These are phyloP conservation scores for Gastrophryne carolinensis DNA, from an alignment of 2,797 vertebrate species.

Conservation along the genomic window DNA sequence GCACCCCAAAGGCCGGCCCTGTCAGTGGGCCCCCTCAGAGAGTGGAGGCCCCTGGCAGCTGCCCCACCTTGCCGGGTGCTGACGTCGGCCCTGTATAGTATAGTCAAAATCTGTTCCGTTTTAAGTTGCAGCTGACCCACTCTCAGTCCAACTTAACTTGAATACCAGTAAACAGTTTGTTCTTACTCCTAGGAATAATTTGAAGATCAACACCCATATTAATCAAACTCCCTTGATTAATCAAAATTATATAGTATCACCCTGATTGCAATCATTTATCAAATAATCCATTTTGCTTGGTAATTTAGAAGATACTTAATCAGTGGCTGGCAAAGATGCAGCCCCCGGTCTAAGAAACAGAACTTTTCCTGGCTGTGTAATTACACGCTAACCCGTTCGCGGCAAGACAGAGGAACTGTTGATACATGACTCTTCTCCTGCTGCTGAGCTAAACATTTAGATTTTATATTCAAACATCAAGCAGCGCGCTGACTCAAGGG, in stretches of 20 bases:
- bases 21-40: too few species aligned
- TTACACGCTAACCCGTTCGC: slow-evolving; percentile 28
- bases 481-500: not conserved
- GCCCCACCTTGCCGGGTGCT: too few species aligned
- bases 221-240: slow-evolving; percentile 73
- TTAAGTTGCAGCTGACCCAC: slow-evolving; percentile 33
- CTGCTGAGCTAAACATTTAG: not conserved
- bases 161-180: slow-evolving; percentile 57
- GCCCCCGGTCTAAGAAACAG: slow-evolving; percentile 33
- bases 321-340: slow-evolving; percentile 59
- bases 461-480: slow-evolving; percentile 3
- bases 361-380: slow-evolving; percentile 46
- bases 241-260: slow-evolving; percentile 71
- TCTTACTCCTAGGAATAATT: slow-evolving; percentile 58
- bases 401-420: not conserved
- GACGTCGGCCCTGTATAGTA: too few species aligned
- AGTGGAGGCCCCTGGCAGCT: too few species aligned
- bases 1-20: too few species aligned
- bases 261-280: slow-evolving; percentile 75
- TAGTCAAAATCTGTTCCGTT: too few species aligned
- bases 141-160: slow-evolving; percentile 38
- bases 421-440: not conserved
- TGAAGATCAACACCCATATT: slow-evolving; percentile 66
- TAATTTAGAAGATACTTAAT: slow-evolving; percentile 65
- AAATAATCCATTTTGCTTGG: slow-evolving; percentile 63